phyloP scores from a whole-genome alignment of 2,888 invertebrate genomes.

The Eledona agricola region DNA sequence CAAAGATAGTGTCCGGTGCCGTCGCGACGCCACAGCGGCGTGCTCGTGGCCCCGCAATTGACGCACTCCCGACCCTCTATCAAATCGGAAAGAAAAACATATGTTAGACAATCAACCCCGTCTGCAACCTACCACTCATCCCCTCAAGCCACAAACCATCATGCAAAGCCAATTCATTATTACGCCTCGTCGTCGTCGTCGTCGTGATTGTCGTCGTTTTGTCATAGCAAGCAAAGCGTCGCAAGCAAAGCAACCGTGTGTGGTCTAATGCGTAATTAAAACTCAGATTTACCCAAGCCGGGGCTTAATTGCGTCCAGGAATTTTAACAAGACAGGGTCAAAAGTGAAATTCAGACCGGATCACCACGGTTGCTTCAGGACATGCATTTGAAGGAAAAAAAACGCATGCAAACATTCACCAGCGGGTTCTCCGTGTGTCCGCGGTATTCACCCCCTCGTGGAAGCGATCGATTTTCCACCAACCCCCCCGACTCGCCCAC shows the following conservation, averaged over 20 bases:
- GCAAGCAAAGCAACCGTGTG: constrained; percentile 51
- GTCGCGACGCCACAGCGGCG: constrained; percentile 96
- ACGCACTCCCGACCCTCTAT: constrained; percentile 98
- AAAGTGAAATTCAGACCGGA: constrained; percentile 31
- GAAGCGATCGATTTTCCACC: constrained; percentile 29
- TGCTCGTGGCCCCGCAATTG: constrained; percentile 98
- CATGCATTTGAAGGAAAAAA: constrained; percentile 15
- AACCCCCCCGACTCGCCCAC: constrained; percentile 26
- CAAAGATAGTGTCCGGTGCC: constrained; percentile 98
- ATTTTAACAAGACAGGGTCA: constrained; percentile 36
- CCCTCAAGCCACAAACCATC: constrained; percentile 27
- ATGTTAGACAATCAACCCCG: constrained; percentile 25
- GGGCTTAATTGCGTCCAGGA: constrained; percentile 43
- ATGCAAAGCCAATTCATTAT: constrained; percentile 28
- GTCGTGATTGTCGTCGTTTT: constrained; percentile 49
- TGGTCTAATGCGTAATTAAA: constrained; percentile 47
- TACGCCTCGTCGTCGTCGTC: too few relatives aligned
- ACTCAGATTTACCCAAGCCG: constrained; percentile 35
- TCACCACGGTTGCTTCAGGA: too few relatives aligned
- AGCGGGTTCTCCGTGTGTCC: constrained; percentile 58
- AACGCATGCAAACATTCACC: constrained; percentile 53
- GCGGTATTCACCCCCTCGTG: constrained; percentile 54
- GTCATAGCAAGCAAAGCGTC: constrained; percentile 48
- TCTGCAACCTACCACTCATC: constrained; percentile 18
- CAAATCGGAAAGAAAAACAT: constrained; percentile 44